Evolutionary conservation across 1,140 invertebrate genomes (phyloP).

Genomic region (Eupristina koningsbergeri): DNA sequence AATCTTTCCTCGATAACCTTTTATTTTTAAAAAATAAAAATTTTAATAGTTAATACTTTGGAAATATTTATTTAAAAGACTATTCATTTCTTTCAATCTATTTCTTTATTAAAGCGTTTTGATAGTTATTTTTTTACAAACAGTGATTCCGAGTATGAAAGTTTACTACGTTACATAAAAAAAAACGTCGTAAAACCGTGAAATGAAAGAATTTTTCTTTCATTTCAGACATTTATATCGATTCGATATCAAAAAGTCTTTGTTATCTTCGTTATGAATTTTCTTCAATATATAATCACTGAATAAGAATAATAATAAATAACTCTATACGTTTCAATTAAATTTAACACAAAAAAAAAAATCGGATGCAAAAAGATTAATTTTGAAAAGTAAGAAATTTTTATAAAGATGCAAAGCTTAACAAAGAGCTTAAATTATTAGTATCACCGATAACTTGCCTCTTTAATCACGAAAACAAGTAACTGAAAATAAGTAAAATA

Average conservation of each 20-base stretch:
- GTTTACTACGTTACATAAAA: not conserved
- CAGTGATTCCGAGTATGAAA: not conserved
- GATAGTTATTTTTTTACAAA: not conserved
- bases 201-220: not conserved
- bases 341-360: not conserved
- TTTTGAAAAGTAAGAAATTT: not conserved
- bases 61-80: not conserved
- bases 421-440: not conserved
- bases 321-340: not conserved
- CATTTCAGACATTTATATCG: not conserved
- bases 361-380: not conserved
- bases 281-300: not conserved
- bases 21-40: not conserved
- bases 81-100: conserved; percentile 4
- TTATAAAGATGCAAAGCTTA: not conserved
- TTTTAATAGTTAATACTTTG: not conserved
- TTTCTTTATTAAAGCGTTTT: not conserved
- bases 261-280: not conserved
- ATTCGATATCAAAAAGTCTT: not conserved
- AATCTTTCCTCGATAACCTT: not conserved
- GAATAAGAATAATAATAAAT: not conserved
- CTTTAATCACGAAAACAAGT: not conserved
- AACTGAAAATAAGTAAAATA: not conserved
- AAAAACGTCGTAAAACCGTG: not conserved
- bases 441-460: not conserved